Base-by-base conservation (phyloP, 2,888 invertebrate genomes). In the Drosophila cracens region DNA sequence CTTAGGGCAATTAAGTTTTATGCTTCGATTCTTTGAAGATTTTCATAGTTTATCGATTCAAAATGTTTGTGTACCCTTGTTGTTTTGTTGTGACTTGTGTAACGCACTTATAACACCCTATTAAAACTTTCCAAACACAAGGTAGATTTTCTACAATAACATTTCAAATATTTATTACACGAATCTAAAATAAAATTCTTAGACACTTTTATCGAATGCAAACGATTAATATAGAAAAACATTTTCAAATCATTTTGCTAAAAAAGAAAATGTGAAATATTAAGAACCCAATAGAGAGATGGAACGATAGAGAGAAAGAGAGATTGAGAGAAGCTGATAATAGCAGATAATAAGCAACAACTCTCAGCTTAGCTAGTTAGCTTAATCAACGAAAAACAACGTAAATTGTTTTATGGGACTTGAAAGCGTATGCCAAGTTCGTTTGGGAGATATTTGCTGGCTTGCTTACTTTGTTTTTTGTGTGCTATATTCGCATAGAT, bases 401-500 rank as follows among this genome's bases (percentile, higher is more conserved):
- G 10, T 33, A 34, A 18, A 27, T 18, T 0, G 18, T 21, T 21
- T 4, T 2, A 40, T n/a, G 18, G 1, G 0, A 11, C 3, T 21
- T 4, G n/a, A 10, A 69, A 69, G 59, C 16, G 70, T 51, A 70
- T 69, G 2, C n/a, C 36, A 21, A 33, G 25, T 71, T 49, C 72
- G 72, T 5, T 40, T 4, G 0, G 27, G n/a, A 16, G 29, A 49
- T 11, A 33, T 58, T 21, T 59, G 49, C 7, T 29, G 27, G 25
- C 1, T 29, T 48, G 49, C 43, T 57, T 49, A 25, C 7, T 36
- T 27, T 29, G 18, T 27, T n/a, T 29, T 13, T 38, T 27, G 54
- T 53, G 48, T 43, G 57, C 46, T 53, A 31, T 59, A 29, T 53
- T 73, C 74, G 48, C 59, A 67, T 74, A 67, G 68, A 58, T 53